Evolutionary conservation across 2,113 vertebrate genomes (phyloP).

Genomic region (Brevimyrus niger): DNA sequence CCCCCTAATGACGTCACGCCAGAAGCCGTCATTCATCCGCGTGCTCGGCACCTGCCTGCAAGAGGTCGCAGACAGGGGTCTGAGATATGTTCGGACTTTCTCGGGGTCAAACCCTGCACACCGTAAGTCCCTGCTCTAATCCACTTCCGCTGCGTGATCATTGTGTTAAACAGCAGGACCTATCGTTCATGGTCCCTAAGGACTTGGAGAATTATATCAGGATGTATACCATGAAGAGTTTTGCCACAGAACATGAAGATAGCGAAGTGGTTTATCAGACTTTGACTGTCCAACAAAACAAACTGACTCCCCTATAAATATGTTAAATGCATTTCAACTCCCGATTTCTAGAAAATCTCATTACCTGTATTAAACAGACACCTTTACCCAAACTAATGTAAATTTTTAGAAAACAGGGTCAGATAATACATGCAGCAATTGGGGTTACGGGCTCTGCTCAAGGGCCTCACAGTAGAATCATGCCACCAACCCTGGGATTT

Average conservation of each 20-base stretch:
- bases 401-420: not conserved
- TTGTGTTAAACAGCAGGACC: not conserved
- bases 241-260: not conserved
- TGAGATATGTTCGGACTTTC: not conserved
- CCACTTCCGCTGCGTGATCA: not conserved
- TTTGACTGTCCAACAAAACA: not conserved
- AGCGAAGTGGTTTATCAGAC: not conserved
- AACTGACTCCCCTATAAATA: not conserved
- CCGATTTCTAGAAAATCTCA: not conserved
- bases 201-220: not conserved
- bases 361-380: not conserved
- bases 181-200: not conserved
- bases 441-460: not conserved
- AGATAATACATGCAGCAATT: not conserved
- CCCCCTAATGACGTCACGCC: slow-evolving; percentile 38
- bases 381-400: not conserved
- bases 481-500: not conserved
- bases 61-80: not conserved
- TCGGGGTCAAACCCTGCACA: not conserved
- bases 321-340: not conserved
- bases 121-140: not conserved
- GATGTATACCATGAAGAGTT: not conserved
- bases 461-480: not conserved
- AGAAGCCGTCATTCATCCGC: slow-evolving; percentile 21
- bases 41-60: slow-evolving; percentile 34